Evolutionary conservation across 1,140 invertebrate species (phyloP).

Genomic region (Drosophila nannoptera): DNA sequence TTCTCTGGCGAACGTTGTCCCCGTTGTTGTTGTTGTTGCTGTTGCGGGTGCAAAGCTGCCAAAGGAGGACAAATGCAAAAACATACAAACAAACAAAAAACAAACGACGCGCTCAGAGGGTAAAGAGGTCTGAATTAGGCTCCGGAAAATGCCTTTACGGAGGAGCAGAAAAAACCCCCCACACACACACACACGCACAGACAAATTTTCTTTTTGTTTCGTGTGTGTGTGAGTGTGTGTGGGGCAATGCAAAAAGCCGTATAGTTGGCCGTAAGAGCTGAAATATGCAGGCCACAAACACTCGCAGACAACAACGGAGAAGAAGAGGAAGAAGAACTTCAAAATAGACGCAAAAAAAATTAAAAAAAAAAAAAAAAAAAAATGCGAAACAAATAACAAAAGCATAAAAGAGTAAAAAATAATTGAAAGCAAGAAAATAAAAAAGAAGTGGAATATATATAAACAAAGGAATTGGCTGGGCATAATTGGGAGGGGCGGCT

Average conservation of each 20-base stretch:
- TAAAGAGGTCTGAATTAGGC: constrained; percentile 36
- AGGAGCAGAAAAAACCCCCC: constrained; percentile 3
- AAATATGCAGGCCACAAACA: constrained; percentile 71
- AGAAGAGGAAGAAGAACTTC: constrained; percentile 18
- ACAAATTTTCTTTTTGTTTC: neutral
- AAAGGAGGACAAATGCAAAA: constrained; percentile 42
- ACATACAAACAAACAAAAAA: constrained; percentile 10
- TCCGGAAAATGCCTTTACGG: constrained; percentile 41
- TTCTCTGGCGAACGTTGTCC: constrained; percentile 43
- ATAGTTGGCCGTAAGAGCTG: constrained; percentile 49
- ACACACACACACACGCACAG: neutral
- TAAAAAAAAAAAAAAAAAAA: constrained; percentile 16
- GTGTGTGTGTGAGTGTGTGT: constrained; percentile 15
- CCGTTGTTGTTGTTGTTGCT: constrained; percentile 15
- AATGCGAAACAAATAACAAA: constrained; percentile 12
- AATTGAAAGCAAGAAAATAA: constrained; percentile 9
- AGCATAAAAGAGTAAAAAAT: constrained; percentile 9
- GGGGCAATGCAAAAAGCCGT: constrained; percentile 61
- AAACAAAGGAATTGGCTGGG: constrained; percentile 22
- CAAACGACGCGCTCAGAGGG: constrained; percentile 5
- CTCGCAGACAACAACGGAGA: constrained; percentile 45
- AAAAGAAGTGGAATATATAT: constrained; percentile 15
- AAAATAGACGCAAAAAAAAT: constrained; percentile 19
- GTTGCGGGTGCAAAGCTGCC: constrained; percentile 41
- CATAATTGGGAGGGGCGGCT: constrained; percentile 10